These are phyloP conservation scores for Carettochelys insculpta DNA, from an alignment of 2,113 vertebrate genomes.

Conservation along the genomic window DNA sequence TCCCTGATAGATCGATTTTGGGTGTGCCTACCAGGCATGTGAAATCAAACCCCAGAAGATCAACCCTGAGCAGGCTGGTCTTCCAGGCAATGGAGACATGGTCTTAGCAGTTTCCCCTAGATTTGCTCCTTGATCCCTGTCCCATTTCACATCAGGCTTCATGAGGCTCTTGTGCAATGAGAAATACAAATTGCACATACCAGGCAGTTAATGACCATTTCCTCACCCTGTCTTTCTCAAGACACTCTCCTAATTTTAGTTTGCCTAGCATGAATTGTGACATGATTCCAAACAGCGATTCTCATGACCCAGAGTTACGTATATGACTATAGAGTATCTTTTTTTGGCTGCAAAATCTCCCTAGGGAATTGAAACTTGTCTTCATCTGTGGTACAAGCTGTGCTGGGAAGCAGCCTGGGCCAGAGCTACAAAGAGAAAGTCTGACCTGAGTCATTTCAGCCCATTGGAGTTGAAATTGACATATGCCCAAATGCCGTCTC, in stretches of 20 bases:
- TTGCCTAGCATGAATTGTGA: constrained; percentile 64
- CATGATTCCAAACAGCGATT: constrained; percentile 65
- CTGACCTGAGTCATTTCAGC: constrained; percentile 71
- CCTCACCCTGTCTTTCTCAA: constrained; percentile 69
- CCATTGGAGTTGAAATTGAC: constrained; percentile 71
- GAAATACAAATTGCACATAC: constrained; percentile 48
- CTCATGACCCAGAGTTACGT: constrained; percentile 58
- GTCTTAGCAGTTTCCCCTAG: constrained; percentile 35
- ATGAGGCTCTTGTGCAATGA: constrained; percentile 36
- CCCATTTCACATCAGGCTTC: constrained; percentile 28
- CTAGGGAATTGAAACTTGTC: constrained; percentile 62
- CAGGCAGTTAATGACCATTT: constrained; percentile 61
- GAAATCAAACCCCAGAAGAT: too few species aligned
- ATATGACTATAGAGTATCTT: constrained; percentile 64
- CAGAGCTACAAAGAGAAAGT: constrained; percentile 71
- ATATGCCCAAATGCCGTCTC: constrained; percentile 69
- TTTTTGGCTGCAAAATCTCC: constrained; percentile 64
- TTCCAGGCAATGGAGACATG: too few species aligned
- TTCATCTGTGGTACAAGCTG: constrained; percentile 51
- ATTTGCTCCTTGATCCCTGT: constrained; percentile 7
- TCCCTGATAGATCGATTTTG: too few species aligned
- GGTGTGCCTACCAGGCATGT: too few species aligned
- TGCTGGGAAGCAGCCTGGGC: constrained; percentile 72
- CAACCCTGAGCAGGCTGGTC: too few species aligned
- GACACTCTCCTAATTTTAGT: constrained; percentile 66